These are phyloP conservation scores for Parasteatoda tepidariorum DNA, from an alignment of 1,140 invertebrate genomes.

Conservation along the genomic window DNA sequence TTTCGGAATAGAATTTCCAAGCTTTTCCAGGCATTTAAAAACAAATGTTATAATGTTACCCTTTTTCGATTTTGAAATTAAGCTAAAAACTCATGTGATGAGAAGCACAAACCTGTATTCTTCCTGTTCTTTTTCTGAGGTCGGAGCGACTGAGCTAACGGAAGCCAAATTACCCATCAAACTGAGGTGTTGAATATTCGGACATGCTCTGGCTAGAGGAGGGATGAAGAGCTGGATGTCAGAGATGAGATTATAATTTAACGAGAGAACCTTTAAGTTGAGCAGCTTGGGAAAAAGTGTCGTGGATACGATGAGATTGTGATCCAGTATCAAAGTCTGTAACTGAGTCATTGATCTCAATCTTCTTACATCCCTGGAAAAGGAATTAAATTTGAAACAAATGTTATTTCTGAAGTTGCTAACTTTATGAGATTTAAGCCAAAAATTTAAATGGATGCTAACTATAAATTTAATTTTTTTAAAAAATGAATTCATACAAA, in stretches of 20 bases:
- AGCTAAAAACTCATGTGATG: no score
- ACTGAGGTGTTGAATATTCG: slow-evolving; percentile 77
- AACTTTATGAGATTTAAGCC: no score
- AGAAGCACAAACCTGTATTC: slow-evolving; percentile 89
- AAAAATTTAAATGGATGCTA: no score
- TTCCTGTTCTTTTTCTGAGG: slow-evolving; percentile 79
- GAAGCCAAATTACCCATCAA: slow-evolving; percentile 84
- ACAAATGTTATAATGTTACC: no score
- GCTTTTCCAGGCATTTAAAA: no score
- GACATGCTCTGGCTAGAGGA: slow-evolving; percentile 74
- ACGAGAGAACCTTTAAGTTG: slow-evolving; percentile 79
- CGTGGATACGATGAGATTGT: slow-evolving; percentile 77
- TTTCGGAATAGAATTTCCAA: no score
- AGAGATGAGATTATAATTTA: slow-evolving; percentile 80
- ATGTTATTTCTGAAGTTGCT: no score
- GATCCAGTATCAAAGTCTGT: slow-evolving; percentile 79
- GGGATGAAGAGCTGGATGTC: slow-evolving; percentile 79
- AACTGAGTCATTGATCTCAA: slow-evolving; percentile 77
- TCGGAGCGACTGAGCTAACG: slow-evolving; percentile 78
- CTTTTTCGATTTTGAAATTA: no score
- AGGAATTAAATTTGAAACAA: no score
- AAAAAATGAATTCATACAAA: no score
- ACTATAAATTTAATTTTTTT: no score
- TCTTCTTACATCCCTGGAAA: slow-evolving; percentile 75
- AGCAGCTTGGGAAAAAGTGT: slow-evolving; percentile 77